phyloP scores from a whole-genome alignment of 2,888 invertebrate species.

The Polietes domitor region DNA sequence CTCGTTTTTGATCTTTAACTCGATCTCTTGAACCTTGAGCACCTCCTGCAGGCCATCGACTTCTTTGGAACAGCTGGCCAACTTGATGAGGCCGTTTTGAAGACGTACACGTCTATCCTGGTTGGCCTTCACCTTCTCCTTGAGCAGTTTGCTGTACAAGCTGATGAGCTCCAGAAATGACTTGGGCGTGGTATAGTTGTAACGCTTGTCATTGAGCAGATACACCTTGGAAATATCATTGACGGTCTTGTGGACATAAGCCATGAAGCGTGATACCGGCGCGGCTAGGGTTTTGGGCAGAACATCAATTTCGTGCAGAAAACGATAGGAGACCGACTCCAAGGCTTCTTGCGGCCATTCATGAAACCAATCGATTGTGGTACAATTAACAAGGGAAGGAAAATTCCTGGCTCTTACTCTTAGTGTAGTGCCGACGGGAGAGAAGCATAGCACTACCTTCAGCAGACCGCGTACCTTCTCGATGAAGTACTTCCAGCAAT shows the following conservation, averaged over 20 bases:
- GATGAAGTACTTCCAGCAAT: slow-evolving; percentile 97
- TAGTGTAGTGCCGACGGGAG: slow-evolving; percentile 95
- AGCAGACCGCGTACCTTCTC: slow-evolving; percentile 91
- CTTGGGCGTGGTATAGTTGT: slow-evolving; percentile 98
- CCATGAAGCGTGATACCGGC: slow-evolving; percentile 93
- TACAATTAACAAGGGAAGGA: slow-evolving; percentile 95
- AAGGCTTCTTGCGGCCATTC: slow-evolving; percentile 97
- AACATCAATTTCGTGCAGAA: slow-evolving; percentile 88
- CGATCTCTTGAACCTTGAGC: slow-evolving; percentile 88
- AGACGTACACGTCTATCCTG: slow-evolving; percentile 89
- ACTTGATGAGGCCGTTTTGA: slow-evolving; percentile 93
- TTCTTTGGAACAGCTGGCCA: slow-evolving; percentile 92
- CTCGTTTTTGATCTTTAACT: slow-evolving; percentile 92
- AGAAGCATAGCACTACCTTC: slow-evolving; percentile 93
- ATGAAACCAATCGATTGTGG: slow-evolving; percentile 97
- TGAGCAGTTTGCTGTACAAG: slow-evolving; percentile 88
- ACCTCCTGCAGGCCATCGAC: slow-evolving; percentile 91
- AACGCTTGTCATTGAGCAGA: slow-evolving; percentile 91
- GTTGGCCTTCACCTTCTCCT: slow-evolving; percentile 86
- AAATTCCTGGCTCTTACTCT: slow-evolving; percentile 94
- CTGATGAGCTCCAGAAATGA: slow-evolving; percentile 96
- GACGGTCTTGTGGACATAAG: slow-evolving; percentile 93
- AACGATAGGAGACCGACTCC: slow-evolving; percentile 92
- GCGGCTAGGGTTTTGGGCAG: slow-evolving; percentile 81
- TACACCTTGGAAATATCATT: slow-evolving; percentile 92